phyloP scores from a whole-genome alignment of 2,797 vertebrate genomes.

The Gadopsis bispinosus region DNA sequence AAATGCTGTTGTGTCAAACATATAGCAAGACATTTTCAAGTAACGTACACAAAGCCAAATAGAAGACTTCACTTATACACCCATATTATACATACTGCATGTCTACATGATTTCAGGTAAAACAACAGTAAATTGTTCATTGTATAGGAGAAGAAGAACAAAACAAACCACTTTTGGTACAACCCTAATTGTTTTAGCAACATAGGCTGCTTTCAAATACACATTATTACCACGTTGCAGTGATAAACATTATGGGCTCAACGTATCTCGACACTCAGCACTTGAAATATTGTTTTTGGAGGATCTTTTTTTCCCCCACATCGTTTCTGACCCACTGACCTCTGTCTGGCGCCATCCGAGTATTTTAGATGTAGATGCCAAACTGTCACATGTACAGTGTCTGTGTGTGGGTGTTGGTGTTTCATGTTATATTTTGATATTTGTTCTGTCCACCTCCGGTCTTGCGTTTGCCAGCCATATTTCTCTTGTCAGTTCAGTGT shows the following conservation, averaged over 20 bases:
- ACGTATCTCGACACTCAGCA: too few relatives aligned
- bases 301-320: too few relatives aligned
- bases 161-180: neutral
- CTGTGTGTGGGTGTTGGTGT: too few relatives aligned
- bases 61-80: neutral
- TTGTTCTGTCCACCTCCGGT: too few relatives aligned
- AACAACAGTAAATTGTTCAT: neutral
- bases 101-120: too few relatives aligned
- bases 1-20: neutral
- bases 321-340: too few relatives aligned
- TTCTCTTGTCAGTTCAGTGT: too few relatives aligned
- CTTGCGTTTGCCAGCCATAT: too few relatives aligned
- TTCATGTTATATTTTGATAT: too few relatives aligned
- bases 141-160: neutral
- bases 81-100: neutral
- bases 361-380: slow-evolving; percentile 2
- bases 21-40: neutral
- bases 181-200: neutral
- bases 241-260: neutral
- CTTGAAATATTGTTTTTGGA: too few relatives aligned
- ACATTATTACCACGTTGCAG: neutral
- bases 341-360: neutral
- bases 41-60: neutral
- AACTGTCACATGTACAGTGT: neutral
- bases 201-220: neutral